phyloP scores from a whole-genome alignment of 2,888 invertebrate genomes.

The Synergus japonicus region DNA sequence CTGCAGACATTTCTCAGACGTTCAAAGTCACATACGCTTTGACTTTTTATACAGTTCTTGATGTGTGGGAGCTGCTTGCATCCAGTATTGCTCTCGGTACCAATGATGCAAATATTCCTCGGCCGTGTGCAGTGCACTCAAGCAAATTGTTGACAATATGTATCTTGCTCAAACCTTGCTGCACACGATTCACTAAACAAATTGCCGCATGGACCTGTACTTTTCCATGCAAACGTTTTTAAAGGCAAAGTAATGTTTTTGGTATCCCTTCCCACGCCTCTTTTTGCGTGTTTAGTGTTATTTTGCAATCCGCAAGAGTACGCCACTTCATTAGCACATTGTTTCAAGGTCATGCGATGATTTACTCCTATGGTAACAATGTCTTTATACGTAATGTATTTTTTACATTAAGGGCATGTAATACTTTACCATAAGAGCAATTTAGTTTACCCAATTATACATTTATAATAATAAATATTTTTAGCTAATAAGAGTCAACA shows the following conservation, averaged over 20 bases:
- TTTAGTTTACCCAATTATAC: too few species aligned
- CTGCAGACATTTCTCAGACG: constrained; percentile 63
- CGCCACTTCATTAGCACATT: constrained; percentile 1
- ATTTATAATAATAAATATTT: too few species aligned
- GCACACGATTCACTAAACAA: too few species aligned
- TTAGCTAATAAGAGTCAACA: too few species aligned
- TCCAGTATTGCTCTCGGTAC: not conserved
- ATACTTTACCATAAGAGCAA: too few species aligned
- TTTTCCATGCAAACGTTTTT: constrained; percentile 13
- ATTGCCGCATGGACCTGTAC: not conserved
- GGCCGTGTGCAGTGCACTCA: not conserved
- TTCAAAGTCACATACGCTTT: constrained; percentile 64
- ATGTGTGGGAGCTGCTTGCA: not conserved
- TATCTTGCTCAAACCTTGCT: not conserved
- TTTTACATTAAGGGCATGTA: too few species aligned
- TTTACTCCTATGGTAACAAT: too few species aligned
- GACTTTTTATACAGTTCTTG: too few species aligned
- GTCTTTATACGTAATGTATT: too few species aligned
- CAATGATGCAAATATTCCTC: not conserved
- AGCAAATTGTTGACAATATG: not conserved
- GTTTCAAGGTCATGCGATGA: constrained; percentile 10
- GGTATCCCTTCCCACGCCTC: constrained; percentile 45
- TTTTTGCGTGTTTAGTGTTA: constrained; percentile 29
- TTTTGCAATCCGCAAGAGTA: not conserved
- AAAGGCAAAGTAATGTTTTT: constrained; percentile 41